Percentiles rank a stretch among this genome's conserved stretches.
These are phyloP conservation scores for Sylvia borin DNA, from an alignment of 2,797 vertebrate genomes.

Conservation along the genomic window DNA sequence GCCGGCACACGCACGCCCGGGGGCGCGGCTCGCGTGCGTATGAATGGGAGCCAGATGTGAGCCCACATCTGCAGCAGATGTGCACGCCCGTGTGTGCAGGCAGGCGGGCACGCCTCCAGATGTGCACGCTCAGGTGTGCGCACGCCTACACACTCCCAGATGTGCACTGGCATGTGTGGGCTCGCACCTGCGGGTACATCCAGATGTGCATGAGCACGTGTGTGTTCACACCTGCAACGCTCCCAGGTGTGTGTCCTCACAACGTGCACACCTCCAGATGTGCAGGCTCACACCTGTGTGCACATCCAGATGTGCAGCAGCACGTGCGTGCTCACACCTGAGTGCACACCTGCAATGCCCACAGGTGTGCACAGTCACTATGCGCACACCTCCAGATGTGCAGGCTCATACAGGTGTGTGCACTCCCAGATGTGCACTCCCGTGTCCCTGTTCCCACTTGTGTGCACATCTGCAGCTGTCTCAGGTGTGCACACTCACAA, in stretches of 20 bases:
- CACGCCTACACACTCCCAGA: rapidly evolving
- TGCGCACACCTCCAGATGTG: too few relatives aligned
- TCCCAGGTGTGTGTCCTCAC: too few relatives aligned
- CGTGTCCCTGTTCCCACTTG: rapidly evolving
- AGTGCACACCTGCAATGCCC: too few relatives aligned
- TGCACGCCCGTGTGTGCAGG: rapidly evolving
- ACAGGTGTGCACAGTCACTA: too few relatives aligned
- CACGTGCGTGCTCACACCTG: neutral
- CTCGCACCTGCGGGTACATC: neutral
- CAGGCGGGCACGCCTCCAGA: rapidly evolving
- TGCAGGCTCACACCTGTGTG: too few relatives aligned
- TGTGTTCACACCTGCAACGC: too few relatives aligned
- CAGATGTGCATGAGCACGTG: neutral
- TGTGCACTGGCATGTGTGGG: neutral
- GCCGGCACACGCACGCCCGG: rapidly evolving
- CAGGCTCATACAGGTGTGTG: too few relatives aligned
- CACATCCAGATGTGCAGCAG: neutral
- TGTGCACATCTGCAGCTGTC: neutral
- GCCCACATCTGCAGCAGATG: neutral
- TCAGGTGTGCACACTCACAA: too few relatives aligned
- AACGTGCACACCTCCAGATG: neutral
- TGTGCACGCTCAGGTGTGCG: rapidly evolving
- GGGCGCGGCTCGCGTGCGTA: rapidly evolving
- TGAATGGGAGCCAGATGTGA: neutral
- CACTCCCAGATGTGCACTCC: neutral